Conservation (phyloP, 1,140 invertebrate genomes). For the Chionoecetes opilio region DNA sequence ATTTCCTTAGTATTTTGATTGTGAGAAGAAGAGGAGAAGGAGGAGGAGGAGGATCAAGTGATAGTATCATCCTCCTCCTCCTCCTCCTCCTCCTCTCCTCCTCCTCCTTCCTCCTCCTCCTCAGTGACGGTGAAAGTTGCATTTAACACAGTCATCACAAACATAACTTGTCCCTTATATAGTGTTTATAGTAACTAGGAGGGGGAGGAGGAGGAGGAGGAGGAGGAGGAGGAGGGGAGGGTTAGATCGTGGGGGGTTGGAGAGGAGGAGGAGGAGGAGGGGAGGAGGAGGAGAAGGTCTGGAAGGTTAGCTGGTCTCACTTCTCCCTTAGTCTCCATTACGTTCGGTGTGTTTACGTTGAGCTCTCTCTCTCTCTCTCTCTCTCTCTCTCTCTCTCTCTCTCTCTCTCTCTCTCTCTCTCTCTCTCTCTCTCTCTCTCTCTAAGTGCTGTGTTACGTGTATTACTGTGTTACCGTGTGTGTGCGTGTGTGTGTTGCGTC, state of each 20-base stretch:
- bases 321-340: not conserved
- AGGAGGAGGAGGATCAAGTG: too few relatives aligned
- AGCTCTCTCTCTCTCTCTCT: not conserved
- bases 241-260: not conserved
- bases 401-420: too few relatives aligned
- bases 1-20: too few relatives aligned
- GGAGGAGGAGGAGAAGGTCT: conserved; percentile 23
- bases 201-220: too few relatives aligned
- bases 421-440: too few relatives aligned
- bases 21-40: too few relatives aligned
- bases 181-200: not conserved
- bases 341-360: not conserved
- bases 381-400: not conserved
- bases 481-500: not conserved
- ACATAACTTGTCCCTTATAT: not conserved
- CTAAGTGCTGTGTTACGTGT: not conserved
- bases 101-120: not conserved
- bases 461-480: not conserved
- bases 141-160: not conserved
- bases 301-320: not conserved
- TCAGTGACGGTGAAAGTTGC: not conserved
- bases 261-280: not conserved
- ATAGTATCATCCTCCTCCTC: conserved; percentile 2
- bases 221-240: not conserved
- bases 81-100: not conserved